Percentiles rank a stretch among this genome's conserved stretches.
Conservation (phyloP, 2,113 vertebrate species). For the Callaeas wilsoni region DNA sequence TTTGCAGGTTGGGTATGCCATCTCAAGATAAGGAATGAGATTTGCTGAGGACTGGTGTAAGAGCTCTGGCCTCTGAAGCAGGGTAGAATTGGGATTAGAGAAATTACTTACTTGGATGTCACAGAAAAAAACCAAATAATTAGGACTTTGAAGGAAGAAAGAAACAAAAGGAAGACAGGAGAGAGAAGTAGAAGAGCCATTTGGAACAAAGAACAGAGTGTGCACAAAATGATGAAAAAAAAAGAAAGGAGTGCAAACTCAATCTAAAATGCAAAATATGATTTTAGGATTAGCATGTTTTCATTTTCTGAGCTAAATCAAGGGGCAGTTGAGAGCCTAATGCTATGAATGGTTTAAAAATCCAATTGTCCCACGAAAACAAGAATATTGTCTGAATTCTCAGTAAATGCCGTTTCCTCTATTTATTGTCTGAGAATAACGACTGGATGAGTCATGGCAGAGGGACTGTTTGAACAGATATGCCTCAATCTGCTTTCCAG, state of each 20-base stretch:
- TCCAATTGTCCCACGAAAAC: neutral
- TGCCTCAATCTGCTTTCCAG: neutral
- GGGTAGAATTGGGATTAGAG: neutral
- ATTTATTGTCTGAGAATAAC: neutral
- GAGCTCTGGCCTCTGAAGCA: neutral
- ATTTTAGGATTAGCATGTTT: neutral
- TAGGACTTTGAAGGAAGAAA: neutral
- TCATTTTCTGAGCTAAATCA: conserved; percentile 1
- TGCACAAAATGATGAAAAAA: neutral
- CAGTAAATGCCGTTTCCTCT: neutral
- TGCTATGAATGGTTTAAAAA: conserved; percentile 3
- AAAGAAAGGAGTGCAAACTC: neutral
- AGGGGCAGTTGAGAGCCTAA: neutral
- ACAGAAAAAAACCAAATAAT: neutral
- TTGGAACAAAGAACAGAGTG: neutral
- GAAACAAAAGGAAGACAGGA: neutral
- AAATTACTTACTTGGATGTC: neutral
- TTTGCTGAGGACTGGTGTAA: neutral
- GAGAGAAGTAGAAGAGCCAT: neutral
- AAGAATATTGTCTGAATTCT: neutral
- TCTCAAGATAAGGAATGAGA: neutral
- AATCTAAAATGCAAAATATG: neutral
- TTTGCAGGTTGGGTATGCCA: neutral
- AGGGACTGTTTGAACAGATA: neutral
- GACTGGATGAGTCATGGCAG: neutral